These are phyloP conservation scores for Kryptopterus vitreolus DNA, from an alignment of 2,797 vertebrate species.

Conservation along the genomic window DNA sequence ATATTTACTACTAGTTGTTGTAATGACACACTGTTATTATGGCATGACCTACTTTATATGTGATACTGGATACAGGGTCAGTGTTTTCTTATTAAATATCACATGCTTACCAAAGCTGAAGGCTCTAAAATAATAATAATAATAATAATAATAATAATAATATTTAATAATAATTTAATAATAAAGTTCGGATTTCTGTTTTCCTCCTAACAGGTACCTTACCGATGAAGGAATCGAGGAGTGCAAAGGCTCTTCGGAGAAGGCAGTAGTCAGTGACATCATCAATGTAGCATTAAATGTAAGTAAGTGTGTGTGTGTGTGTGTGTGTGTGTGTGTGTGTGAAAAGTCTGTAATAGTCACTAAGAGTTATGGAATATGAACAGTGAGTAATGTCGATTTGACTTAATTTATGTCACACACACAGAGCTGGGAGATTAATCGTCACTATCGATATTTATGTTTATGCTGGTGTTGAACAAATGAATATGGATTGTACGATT, in stretches of 20 bases:
- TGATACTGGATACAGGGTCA: not conserved
- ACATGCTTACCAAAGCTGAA: too few relatives aligned
- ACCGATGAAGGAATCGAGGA: conserved; percentile 92
- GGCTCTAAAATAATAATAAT: not conserved
- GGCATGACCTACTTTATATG: not conserved
- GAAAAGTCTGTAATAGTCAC: not conserved
- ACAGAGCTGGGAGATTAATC: too few relatives aligned
- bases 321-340: not conserved
- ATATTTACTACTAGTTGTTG: not conserved
- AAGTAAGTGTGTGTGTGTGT: conserved; percentile 54
- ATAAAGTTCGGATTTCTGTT: conserved; percentile 8
- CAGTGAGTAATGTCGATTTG: too few relatives aligned
- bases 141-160: too few relatives aligned
- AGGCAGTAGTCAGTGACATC: conserved; percentile 80
- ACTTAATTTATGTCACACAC: too few relatives aligned
- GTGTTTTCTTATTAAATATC: not conserved
- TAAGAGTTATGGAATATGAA: too few relatives aligned
- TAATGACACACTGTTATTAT: not conserved
- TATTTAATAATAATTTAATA: too few relatives aligned
- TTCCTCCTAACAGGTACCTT: conserved; percentile 81
- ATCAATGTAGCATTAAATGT: conserved; percentile 92
- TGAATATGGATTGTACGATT: too few relatives aligned
- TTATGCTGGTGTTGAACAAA: too few relatives aligned
- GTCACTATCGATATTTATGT: too few relatives aligned
- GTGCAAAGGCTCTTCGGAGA: conserved; percentile 84